Evolutionary conservation across 2,113 vertebrate species (phyloP), one percentile per base, ranked within the genome.

Genomic region (Podarcis cretensis): DNA sequence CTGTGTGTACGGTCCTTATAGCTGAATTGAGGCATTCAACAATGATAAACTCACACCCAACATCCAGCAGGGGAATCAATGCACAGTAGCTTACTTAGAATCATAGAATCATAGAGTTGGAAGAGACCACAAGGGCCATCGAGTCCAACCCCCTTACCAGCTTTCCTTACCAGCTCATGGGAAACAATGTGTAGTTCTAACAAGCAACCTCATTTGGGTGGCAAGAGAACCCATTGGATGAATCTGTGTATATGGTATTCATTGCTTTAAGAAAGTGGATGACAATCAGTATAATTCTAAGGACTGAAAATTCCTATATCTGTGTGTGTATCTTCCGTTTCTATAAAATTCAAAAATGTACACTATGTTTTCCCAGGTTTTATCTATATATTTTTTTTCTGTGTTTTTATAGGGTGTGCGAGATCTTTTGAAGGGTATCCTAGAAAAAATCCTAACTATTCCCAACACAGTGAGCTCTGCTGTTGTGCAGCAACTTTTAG

Each of bases 391-490:
- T 89, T 93, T 83, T 37, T 54, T 66, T 3, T 65, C 6, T 89
- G 32, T 86, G 77, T 92, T 83, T 0, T 82, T 90, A 91, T 89
- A 99, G 99, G 99, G 99, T 74, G 99, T 99, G 74, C 98, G 99
- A 0, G 99, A 99, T 95, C 96, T 99, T 1, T 95, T 99, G 91
- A 99, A 99, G 96, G 97, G 98, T 32, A 97, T 99, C 88, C 95
- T 99, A 93, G 99, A 99, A 94, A 99, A 99, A 96, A 98, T 99
- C 88, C 96, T 99, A 94, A 98, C 98, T 83, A 98, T 99, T 94
- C 99, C 99, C 0, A 98, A 97, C 91, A 98, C 98, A 27, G 98
- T 99, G 92, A 99, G 99, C 96, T 99, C 99, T 83, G 98, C 99
- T 87, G 98, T 99, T 89, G 98, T 99, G 32, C 98, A 99, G 87